Conservation (phyloP, 2,888 invertebrate species). For the Harpagoxenus sublaevis region DNA sequence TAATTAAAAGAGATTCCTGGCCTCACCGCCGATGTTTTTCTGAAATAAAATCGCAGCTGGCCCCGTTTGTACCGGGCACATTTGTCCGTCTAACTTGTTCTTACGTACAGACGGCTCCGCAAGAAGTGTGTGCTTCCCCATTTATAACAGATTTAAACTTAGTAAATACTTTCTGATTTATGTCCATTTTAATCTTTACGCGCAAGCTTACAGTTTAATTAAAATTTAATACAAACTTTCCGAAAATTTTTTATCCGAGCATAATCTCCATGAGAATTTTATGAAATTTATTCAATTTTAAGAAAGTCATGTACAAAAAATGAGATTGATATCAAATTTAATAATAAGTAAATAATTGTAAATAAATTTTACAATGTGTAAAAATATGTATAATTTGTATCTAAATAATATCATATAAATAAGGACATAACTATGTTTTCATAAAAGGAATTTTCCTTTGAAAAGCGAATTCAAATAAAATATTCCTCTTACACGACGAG, state of each 20-base stretch:
- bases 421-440: neutral
- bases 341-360: neutral
- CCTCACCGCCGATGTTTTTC: conserved; percentile 6
- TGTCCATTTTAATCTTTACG: conserved; percentile 9
- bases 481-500: neutral
- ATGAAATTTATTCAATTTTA: neutral
- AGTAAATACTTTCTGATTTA: conserved; percentile 20
- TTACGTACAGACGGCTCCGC: neutral
- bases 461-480: neutral
- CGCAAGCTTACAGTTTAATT: conserved; percentile 12
- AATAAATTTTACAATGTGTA: neutral
- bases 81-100: conserved; percentile 26
- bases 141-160: conserved; percentile 42
- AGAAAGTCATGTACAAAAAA: neutral
- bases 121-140: conserved; percentile 11
- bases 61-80: neutral
- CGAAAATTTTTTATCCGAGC: neutral
- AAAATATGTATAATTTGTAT: neutral
- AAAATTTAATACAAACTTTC: conserved; percentile 19
- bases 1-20: conserved; percentile 47
- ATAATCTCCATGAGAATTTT: neutral
- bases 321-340: neutral
- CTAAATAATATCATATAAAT: neutral
- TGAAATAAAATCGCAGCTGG: conserved; percentile 42
- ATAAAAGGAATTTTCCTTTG: neutral